These are phyloP conservation scores for Temnopleurus reevesii DNA, from an alignment of 53 echinoderm and acorn worm species.

Conservation along the genomic window DNA sequence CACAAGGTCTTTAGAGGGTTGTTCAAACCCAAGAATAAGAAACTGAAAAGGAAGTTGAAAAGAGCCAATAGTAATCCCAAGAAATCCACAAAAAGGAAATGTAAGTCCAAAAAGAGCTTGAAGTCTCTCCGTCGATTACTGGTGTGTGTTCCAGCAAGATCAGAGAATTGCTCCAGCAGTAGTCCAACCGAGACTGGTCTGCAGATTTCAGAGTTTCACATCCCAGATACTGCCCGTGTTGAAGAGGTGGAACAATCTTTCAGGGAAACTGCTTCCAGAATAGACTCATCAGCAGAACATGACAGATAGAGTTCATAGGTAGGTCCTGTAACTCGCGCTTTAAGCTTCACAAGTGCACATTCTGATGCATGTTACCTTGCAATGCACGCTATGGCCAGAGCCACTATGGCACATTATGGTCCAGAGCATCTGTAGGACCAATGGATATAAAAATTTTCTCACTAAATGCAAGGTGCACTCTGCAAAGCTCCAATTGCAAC, in stretches of 20 bases:
- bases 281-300: conserved; percentile 31
- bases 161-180: not conserved
- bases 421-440: too few species aligned
- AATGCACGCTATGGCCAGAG: too few species aligned
- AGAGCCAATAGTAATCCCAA: not conserved
- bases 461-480: too few species aligned
- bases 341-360: too few species aligned
- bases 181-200: not conserved
- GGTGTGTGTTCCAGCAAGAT: not conserved
- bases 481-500: too few species aligned
- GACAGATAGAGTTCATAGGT: not conserved
- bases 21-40: not conserved
- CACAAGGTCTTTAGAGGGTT: conserved; percentile 40
- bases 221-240: not conserved
- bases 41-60: not conserved
- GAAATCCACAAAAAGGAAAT: not conserved
- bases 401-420: too few species aligned
- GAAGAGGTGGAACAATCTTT: not conserved
- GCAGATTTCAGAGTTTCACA: not conserved
- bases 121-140: conserved; percentile 10
- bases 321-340: not conserved
- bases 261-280: not conserved
- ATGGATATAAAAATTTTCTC: too few species aligned
- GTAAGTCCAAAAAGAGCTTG: not conserved
- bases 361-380: too few species aligned